These are phyloP conservation scores for Craniophora ligustri DNA, from an alignment of 2,888 invertebrate species.

Conservation along the genomic window DNA sequence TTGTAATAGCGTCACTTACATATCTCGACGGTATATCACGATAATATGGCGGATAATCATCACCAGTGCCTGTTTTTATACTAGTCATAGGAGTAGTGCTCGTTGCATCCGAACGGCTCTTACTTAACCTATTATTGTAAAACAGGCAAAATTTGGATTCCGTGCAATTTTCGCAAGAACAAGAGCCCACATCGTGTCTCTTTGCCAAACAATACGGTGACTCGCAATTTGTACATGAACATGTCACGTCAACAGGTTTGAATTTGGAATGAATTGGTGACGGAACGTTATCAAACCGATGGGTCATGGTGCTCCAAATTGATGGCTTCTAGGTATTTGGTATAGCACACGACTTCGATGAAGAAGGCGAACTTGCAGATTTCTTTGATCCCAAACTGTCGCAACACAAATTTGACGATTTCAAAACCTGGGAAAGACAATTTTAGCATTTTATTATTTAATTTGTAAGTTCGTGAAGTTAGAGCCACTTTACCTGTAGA, in stretches of 20 bases:
- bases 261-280: background rate
- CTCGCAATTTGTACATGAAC: slow-evolving; percentile 69
- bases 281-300: background rate
- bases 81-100: background rate
- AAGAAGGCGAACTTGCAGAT: slow-evolving; percentile 7
- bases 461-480: no score
- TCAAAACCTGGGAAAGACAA: slow-evolving; percentile 49
- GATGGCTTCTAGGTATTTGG: background rate
- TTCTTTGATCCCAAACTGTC: slow-evolving; percentile 30
- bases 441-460: background rate
- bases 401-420: slow-evolving; percentile 52
- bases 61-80: background rate
- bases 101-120: background rate
- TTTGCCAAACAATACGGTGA: slow-evolving; percentile 58
- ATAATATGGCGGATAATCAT: background rate
- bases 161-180: slow-evolving; percentile 44
- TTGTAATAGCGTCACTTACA: background rate
- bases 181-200: slow-evolving; percentile 43
- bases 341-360: background rate
- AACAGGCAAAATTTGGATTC: slow-evolving; percentile 49
- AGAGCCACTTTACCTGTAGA: no score
- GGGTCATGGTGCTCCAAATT: slow-evolving; percentile 29
- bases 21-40: background rate
- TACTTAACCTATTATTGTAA: slow-evolving; percentile 13
- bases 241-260: slow-evolving; percentile 42